Conservation (phyloP, 2,113 vertebrate species). For the Dromas ardeola region DNA sequence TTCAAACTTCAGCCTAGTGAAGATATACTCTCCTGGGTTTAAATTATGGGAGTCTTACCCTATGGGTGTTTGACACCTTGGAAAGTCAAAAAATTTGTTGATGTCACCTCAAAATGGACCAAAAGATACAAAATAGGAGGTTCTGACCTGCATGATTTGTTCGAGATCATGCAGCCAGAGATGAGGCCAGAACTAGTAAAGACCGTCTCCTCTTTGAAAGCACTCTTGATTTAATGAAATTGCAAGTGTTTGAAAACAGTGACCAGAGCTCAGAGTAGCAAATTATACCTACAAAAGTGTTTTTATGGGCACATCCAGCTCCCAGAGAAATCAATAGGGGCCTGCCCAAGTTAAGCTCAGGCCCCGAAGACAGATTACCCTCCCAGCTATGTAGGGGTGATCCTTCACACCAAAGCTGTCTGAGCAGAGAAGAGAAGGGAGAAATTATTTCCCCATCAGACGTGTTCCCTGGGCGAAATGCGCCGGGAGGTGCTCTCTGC, state of each 20-base stretch:
- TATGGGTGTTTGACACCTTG: neutral
- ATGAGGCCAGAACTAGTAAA: neutral
- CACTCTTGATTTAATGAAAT: neutral
- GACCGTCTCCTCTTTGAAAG: neutral
- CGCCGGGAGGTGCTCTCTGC: neutral
- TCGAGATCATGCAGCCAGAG: neutral
- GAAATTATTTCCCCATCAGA: neutral
- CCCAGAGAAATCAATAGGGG: neutral
- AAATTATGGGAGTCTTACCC: neutral
- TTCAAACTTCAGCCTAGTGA: too few species aligned
- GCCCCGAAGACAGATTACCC: neutral
- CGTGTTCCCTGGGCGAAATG: neutral
- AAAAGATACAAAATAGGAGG: neutral
- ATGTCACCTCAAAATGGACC: neutral
- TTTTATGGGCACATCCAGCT: neutral
- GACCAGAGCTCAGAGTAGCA: neutral
- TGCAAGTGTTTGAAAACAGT: neutral
- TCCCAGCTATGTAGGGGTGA: neutral
- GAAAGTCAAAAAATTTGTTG: neutral
- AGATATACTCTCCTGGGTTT: neutral
- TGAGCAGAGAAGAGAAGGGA: neutral
- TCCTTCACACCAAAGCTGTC: neutral
- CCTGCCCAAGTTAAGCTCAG: neutral
- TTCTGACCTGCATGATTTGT: neutral
- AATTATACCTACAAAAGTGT: neutral